These are phyloP conservation scores for Corynorhinus townsendii DNA, from an alignment of 2,113 vertebrate species.

Conservation along the genomic window DNA sequence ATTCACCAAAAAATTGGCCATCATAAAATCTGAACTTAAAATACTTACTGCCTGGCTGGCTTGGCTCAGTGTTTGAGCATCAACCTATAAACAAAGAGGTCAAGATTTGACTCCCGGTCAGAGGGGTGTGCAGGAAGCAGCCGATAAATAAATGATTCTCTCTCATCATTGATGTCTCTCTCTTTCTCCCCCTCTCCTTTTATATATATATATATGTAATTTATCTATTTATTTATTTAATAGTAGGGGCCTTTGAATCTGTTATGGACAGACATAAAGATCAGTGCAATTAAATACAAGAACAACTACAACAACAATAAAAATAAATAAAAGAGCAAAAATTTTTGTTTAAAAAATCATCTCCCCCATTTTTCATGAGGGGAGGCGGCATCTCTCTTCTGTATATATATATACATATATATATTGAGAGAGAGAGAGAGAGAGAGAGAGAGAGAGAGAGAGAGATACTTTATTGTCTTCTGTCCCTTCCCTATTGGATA, in stretches of 20 bases:
- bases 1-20: neutral
- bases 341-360: neutral
- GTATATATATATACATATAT: neutral
- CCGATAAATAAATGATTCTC: no score
- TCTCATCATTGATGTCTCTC: no score
- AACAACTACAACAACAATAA: neutral
- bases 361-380: neutral
- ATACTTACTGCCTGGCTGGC: no score
- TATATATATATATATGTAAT: no score
- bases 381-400: neutral
- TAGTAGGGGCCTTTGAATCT: neutral
- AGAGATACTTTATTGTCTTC: neutral
- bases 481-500: no score
- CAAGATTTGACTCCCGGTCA: no score
- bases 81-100: no score
- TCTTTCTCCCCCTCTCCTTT: no score
- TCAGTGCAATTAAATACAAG: neutral
- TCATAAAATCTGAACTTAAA: neutral
- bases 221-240: neutral
- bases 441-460: no score
- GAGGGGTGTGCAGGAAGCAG: no score
- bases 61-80: no score
- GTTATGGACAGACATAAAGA: neutral
- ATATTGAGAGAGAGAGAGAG: no score
- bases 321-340: neutral